Conservation (phyloP, 2,888 invertebrate species). For the Sphinx pinastri region DNA sequence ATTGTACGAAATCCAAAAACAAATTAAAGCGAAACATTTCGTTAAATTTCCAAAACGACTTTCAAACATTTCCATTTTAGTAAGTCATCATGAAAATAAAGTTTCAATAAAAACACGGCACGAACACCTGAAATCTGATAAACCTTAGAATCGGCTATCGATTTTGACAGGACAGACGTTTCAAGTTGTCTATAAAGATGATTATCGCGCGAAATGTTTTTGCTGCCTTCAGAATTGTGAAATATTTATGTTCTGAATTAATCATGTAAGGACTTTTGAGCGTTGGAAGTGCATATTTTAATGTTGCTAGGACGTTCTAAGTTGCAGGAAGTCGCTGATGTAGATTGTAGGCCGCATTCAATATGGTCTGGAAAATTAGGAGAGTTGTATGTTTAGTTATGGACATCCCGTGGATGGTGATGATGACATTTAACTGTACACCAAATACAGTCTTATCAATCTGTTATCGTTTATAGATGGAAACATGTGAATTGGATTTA, state of each 20-base stretch:
- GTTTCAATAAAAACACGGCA: slow-evolving; percentile 41
- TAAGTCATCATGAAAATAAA: slow-evolving; percentile 40
- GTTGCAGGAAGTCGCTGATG: too few species aligned
- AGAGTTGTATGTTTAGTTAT: too few species aligned
- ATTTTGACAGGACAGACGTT: slow-evolving; percentile 53
- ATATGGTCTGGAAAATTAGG: too few species aligned
- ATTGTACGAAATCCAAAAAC: not conserved
- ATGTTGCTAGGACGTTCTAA: too few species aligned
- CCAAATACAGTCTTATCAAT: too few species aligned
- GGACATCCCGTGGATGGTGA: too few species aligned
- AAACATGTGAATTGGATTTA: too few species aligned
- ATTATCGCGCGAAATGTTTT: slow-evolving; percentile 34
- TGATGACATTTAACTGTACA: too few species aligned
- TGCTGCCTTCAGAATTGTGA: slow-evolving; percentile 15
- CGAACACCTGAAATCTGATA: slow-evolving; percentile 47
- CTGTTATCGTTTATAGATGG: too few species aligned
- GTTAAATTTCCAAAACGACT: slow-evolving; percentile 22
- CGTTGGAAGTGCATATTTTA: too few species aligned
- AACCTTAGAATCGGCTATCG: slow-evolving; percentile 54
- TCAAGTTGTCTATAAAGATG: slow-evolving; percentile 29
- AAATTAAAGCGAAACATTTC: slow-evolving; percentile 20
- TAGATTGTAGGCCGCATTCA: too few species aligned
- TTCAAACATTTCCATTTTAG: slow-evolving; percentile 35
- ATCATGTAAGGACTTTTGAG: too few species aligned
- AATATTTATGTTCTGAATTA: not conserved